Evolutionary conservation across 2,888 invertebrate species (phyloP).

Genomic region (Troides oblongomaculatus): DNA sequence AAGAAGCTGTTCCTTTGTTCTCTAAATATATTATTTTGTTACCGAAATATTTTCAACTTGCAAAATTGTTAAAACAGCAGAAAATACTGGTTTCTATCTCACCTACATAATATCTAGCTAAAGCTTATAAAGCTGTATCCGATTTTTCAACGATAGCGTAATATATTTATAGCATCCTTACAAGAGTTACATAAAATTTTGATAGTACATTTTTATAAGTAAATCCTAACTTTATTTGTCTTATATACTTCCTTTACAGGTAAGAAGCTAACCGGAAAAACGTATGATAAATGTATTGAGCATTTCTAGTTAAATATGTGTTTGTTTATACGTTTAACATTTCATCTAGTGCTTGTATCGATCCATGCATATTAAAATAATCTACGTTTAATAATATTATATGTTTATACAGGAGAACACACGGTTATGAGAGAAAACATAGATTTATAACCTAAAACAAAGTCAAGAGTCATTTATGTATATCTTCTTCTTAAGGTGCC

Average conservation of each 20-base stretch:
- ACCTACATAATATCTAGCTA: not conserved
- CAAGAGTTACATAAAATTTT: not conserved
- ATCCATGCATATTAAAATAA: too few species aligned
- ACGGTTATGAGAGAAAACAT: too few species aligned
- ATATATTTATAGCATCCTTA: not conserved
- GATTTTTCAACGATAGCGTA: not conserved
- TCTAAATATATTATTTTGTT: not conserved
- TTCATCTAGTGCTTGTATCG: too few species aligned
- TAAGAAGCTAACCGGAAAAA: not conserved
- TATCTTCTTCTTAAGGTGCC: too few species aligned
- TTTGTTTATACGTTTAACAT: too few species aligned
- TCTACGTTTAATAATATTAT: too few species aligned
- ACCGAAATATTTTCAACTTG: not conserved
- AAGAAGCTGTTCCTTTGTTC: not conserved
- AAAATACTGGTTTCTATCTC: not conserved
- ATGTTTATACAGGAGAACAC: too few species aligned
- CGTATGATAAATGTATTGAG: not conserved
- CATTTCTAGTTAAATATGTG: not conserved
- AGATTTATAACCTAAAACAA: too few species aligned
- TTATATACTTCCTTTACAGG: not conserved
- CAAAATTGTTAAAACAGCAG: not conserved
- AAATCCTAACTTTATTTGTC: not conserved
- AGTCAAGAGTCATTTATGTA: too few species aligned
- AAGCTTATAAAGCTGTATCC: not conserved
- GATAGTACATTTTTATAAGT: not conserved